Evolutionary conservation across 1,140 invertebrate genomes (phyloP), one percentile per base, ranked within the genome.

Genomic region (Lethrus apterus): DNA sequence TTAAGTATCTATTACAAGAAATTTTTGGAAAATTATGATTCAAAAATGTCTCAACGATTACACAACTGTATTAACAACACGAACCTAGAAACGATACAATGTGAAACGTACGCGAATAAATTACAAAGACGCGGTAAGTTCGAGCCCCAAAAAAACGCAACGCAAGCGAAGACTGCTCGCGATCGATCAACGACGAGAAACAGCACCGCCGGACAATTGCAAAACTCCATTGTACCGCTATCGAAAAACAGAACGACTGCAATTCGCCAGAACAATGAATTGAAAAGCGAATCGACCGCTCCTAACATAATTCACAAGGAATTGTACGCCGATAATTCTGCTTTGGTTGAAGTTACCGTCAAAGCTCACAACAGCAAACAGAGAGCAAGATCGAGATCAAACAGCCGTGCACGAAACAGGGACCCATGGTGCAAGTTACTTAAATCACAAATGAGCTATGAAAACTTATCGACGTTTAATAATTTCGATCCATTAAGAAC

Each of bases 401-500:
- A 46, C 23, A 50, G 11, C n/a, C 19, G 14, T 4, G 20, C 18
- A 4, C 21, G 35, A 21, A 17, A 15, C 2, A 26, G 24, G 13
- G 57, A 61, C 40, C 49, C 63, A 0, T 66, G 63, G 63, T 58
- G 52, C 2, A 55, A 57, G 38, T 38, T 64, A 10, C 45, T 66
- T 17, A 54, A 52, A 15, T 44, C 50, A 20, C 50, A 57, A 17
- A 50, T 45, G 23, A 54, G 55, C 29, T 51, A 46, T 10, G 57
- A 59, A 24, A 56, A 56, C 30, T 33, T 57, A n/a, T 55, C 56
- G n/a, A 41, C 36, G 4, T 66, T 66, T 45, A 55, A 51, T 17
- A 59, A 52, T 33, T 64, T 60, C 49, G 62, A 66, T 48, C 64
- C 64, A 2, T 51, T 66, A 23, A 26, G 60, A 24, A 64, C 60